Conservation (phyloP, 2,888 invertebrate species). For the Apotomis turbidana region DNA sequence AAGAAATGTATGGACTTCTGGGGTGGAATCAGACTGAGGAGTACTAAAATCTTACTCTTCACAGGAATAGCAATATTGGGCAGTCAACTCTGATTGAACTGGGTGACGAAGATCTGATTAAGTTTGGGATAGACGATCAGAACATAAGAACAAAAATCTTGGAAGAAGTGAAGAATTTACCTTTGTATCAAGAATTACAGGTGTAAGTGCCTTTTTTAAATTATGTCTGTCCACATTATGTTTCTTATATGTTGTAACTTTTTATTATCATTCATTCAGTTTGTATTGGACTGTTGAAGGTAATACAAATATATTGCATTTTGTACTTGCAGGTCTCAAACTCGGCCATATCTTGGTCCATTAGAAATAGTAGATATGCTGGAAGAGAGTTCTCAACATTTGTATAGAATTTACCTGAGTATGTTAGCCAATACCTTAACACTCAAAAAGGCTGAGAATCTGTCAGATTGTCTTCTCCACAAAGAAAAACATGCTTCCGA, state of each 20-base stretch:
- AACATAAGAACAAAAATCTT: constrained; percentile 65
- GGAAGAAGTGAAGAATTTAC: constrained; percentile 69
- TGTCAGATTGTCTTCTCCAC: constrained; percentile 66
- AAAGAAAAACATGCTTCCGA: constrained; percentile 76
- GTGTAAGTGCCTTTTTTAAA: constrained; percentile 46
- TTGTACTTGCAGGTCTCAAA: constrained; percentile 47
- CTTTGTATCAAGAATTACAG: constrained; percentile 65
- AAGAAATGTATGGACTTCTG: no score
- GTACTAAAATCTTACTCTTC: constrained; percentile 34
- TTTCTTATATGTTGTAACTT: no score
- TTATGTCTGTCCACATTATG: no score
- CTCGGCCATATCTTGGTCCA: constrained; percentile 53
- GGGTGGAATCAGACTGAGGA: no score
- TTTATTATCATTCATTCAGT: no score
- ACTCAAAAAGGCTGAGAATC: constrained; percentile 66
- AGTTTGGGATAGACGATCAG: constrained; percentile 70
- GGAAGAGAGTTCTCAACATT: constrained; percentile 72
- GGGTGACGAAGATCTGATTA: constrained; percentile 71
- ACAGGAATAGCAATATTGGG: constrained; percentile 73
- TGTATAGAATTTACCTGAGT: constrained; percentile 73
- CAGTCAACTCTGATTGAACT: constrained; percentile 72
- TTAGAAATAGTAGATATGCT: constrained; percentile 69
- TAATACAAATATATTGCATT: neutral
- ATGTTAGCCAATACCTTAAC: constrained; percentile 69
- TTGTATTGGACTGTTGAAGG: no score